A percentile compares a stretch with the other conserved stretches of the same genome.
These are phyloP conservation scores for Drosophila sproati DNA, from an alignment of 1,140 invertebrate genomes.

Conservation along the genomic window DNA sequence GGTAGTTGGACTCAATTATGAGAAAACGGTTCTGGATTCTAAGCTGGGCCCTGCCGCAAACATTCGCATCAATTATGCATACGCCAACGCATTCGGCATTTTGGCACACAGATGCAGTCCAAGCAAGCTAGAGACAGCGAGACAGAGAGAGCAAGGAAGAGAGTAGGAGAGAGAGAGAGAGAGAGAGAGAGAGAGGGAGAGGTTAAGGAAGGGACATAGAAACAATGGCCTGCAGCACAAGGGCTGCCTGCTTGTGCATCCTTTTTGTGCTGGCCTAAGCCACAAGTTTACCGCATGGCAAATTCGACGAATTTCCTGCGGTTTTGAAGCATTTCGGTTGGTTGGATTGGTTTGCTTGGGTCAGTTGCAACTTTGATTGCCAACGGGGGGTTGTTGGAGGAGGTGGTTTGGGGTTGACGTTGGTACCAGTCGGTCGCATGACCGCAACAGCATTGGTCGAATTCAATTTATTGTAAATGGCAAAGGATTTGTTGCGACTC, in stretches of 20 bases:
- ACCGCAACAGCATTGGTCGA: conserved; percentile 80
- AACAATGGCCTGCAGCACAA: conserved; percentile 52
- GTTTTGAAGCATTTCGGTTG: conserved; percentile 72
- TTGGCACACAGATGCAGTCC: conserved; percentile 32
- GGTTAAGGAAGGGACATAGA: conserved; percentile 1
- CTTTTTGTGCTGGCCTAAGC: conserved; percentile 55
- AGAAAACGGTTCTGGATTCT: conserved; percentile 46
- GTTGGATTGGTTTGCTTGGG: conserved; percentile 22
- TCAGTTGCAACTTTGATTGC: conserved; percentile 62
- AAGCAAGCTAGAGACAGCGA: conserved; percentile 6
- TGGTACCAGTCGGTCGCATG: background rate
- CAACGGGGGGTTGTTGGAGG: background rate
- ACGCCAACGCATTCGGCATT: conserved; percentile 65
- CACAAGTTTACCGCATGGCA: conserved; percentile 73
- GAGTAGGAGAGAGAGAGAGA: conserved; percentile 4
- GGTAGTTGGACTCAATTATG: conserved; percentile 56
- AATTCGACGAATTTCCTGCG: conserved; percentile 83
- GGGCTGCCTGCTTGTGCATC: conserved; percentile 50
- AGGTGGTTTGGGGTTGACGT: background rate
- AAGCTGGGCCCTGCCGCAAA: conserved; percentile 68
- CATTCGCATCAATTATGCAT: conserved; percentile 84
- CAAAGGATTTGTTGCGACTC: conserved; percentile 67
- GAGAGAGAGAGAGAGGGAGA: background rate
- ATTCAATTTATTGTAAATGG: conserved; percentile 81
- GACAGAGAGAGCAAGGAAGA: background rate